Percentiles rank a stretch among this genome's conserved stretches.
These are phyloP conservation scores for Drosophila affinis DNA, from an alignment of 2,888 invertebrate species.

Conservation along the genomic window DNA sequence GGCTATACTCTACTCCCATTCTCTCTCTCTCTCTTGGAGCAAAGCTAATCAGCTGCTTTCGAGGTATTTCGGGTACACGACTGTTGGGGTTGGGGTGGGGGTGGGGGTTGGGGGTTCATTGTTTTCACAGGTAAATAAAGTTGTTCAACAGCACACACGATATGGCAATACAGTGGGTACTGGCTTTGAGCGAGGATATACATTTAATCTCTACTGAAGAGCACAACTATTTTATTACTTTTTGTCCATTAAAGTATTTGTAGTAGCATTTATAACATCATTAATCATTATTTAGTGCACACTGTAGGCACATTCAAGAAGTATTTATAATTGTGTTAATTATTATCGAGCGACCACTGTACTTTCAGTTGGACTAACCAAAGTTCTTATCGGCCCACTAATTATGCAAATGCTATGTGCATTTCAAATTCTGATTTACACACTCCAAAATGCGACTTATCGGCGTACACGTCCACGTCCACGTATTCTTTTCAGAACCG, in stretches of 20 bases:
- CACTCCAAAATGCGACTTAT: constrained; percentile 20
- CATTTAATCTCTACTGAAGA: too few relatives aligned
- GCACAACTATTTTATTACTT: too few relatives aligned
- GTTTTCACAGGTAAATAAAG: constrained; percentile 49
- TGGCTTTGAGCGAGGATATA: not conserved
- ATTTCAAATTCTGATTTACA: constrained; percentile 33
- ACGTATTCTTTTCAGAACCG: not conserved
- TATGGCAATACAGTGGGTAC: constrained; percentile 32
- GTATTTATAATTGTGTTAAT: too few relatives aligned
- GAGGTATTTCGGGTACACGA: constrained; percentile 47
- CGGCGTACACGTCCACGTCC: not conserved
- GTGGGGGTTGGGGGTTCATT: constrained; percentile 10
- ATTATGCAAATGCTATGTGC: constrained; percentile 48
- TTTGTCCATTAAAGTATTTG: too few relatives aligned
- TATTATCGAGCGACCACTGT: constrained; percentile 7
- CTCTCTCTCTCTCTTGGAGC: constrained; percentile 18
- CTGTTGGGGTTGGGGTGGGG: constrained; percentile 28
- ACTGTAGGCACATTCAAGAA: too few relatives aligned
- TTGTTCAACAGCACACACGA: constrained; percentile 21
- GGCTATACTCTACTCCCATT: constrained; percentile 5
- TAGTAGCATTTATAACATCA: too few relatives aligned
- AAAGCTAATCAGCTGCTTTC: constrained; percentile 59
- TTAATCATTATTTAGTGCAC: too few relatives aligned
- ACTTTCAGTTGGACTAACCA: not conserved
- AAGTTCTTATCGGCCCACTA: constrained; percentile 39